A percentile compares a stretch with the other conserved stretches of the same genome.
Conservation (phyloP, 2,113 vertebrate genomes). For the Ophthalmolycus amberensis region DNA sequence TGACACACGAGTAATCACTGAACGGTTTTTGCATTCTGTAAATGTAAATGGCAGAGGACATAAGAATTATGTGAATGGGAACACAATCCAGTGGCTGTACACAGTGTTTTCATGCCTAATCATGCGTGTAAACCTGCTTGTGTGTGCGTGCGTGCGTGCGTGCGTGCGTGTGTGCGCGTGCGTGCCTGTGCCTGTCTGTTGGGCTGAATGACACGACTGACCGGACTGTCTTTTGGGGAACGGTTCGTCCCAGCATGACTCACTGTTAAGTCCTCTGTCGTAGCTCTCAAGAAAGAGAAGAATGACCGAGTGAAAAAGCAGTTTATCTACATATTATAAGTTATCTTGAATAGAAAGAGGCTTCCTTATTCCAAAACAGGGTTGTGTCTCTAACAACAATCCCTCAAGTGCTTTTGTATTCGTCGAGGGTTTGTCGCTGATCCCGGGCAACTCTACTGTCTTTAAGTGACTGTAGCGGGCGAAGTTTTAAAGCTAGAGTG, state of each 20-base stretch:
- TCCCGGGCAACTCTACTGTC: too few species aligned
- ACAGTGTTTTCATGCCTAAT: conserved; percentile 35
- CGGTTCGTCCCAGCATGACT: not conserved
- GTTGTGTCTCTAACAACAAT: not conserved
- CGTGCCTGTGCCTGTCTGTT: not conserved
- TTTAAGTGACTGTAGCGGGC: too few species aligned
- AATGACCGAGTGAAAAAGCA: not conserved
- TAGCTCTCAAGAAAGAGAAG: not conserved
- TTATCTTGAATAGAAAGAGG: not conserved
- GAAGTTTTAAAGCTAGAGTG: too few species aligned
- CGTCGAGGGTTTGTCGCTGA: too few species aligned
- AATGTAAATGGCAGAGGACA: conserved; percentile 3
- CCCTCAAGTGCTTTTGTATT: too few species aligned
- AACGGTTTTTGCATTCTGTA: conserved; percentile 12
- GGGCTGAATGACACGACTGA: conserved; percentile 1
- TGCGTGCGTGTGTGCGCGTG: too few species aligned
- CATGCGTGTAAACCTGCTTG: conserved; percentile 36
- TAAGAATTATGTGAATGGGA: conserved; percentile 16
- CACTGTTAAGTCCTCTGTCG: not conserved
- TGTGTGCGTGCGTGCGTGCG: not conserved
- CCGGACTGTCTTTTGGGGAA: not conserved
- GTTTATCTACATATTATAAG: not conserved
- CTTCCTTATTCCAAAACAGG: not conserved
- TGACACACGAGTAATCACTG: conserved; percentile 20
- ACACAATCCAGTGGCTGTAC: conserved; percentile 10